Conservation (phyloP, 1,140 invertebrate species). For the Temnothorax curvispinosus region DNA sequence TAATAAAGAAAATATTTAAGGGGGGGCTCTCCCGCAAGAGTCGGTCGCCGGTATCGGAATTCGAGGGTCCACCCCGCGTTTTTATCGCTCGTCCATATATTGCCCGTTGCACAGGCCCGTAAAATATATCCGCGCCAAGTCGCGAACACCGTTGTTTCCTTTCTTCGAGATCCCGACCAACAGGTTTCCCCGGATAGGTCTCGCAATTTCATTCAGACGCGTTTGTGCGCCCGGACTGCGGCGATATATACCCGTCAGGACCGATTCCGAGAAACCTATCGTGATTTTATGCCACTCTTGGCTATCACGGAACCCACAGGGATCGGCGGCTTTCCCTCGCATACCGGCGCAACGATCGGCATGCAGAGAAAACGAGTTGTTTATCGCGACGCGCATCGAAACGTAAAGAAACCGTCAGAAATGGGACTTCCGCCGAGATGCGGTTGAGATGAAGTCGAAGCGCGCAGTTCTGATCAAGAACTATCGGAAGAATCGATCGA, state of each 20-base stretch:
- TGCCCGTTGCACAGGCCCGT: background rate
- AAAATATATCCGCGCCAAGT: constrained; percentile 16
- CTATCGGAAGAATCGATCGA: background rate
- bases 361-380: constrained; percentile 48
- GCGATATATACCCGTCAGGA: constrained; percentile 47
- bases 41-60: background rate
- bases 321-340: constrained; percentile 62
- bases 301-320: constrained; percentile 5
- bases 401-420: constrained; percentile 24
- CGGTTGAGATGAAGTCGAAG: background rate
- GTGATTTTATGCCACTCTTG: constrained; percentile 55
- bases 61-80: constrained; percentile 29
- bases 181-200: constrained; percentile 51
- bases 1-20: constrained; percentile 31
- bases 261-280: constrained; percentile 62
- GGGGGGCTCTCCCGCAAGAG: background rate
- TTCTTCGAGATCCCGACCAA: constrained; percentile 16
- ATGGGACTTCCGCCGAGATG: constrained; percentile 37
- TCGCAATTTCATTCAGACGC: constrained; percentile 47
- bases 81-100: background rate
- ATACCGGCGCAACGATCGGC: constrained; percentile 33
- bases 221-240: background rate
- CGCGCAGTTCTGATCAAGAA: background rate
- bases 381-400: constrained; percentile 22
- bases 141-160: constrained; percentile 16